phyloP scores from a whole-genome alignment of 2,113 vertebrate genomes.

The Notothenia rossii region DNA sequence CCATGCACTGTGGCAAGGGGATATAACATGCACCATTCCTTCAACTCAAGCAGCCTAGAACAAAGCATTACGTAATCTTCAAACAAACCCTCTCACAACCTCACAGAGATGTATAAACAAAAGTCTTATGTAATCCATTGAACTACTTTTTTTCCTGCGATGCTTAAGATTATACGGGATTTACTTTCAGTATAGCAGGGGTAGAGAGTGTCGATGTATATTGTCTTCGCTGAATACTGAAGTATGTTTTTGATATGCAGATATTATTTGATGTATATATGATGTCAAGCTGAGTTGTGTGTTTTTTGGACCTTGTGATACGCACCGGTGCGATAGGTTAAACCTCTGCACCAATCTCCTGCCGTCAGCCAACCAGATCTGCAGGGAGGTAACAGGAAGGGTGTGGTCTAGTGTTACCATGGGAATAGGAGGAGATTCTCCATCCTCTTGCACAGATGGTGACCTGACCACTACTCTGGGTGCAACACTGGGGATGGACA shows the following conservation, averaged over 20 bases:
- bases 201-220: background rate
- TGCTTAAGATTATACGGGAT: conserved; percentile 61
- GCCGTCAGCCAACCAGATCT: conserved; percentile 97
- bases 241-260: background rate
- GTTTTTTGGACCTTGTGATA: conserved; percentile 20
- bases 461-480: conserved; percentile 91
- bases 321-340: conserved; percentile 93
- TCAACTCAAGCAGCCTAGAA: conserved; percentile 53
- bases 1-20: conserved; percentile 50
- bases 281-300: background rate
- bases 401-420: conserved; percentile 88
- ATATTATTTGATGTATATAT: background rate
- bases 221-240: background rate
- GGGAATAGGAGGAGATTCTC: conserved; percentile 84
- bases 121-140: conserved; percentile 47
- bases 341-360: conserved; percentile 94
- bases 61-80: conserved; percentile 72
- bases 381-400: conserved; percentile 91
- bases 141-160: conserved; percentile 39
- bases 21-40: conserved; percentile 53
- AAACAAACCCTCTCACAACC: conserved; percentile 36
- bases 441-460: conserved; percentile 84
- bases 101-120: conserved; percentile 19
- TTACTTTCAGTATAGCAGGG: conserved; percentile 8
- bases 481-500: conserved; percentile 85